phyloP scores from a whole-genome alignment of 1,140 invertebrate genomes.

The Heliconius melpomene region DNA sequence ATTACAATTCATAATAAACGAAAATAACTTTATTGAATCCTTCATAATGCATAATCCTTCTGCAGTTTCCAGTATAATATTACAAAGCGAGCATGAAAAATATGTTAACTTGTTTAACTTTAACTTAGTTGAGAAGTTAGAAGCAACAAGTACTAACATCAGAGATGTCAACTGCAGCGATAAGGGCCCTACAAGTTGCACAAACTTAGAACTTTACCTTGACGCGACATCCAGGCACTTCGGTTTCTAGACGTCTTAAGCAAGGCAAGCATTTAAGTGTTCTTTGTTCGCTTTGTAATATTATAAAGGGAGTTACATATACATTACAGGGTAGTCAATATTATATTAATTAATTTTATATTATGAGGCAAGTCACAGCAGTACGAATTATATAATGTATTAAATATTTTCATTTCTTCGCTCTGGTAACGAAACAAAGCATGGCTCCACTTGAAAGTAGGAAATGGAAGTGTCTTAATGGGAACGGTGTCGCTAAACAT shows the following conservation, averaged over 20 bases:
- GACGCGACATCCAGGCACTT: constrained; percentile 11
- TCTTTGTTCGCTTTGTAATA: neutral
- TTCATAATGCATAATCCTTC: too few relatives aligned
- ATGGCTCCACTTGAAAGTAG: too few relatives aligned
- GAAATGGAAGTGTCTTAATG: too few relatives aligned
- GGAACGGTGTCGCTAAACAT: too few relatives aligned
- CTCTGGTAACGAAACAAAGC: too few relatives aligned
- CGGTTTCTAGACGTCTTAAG: constrained; percentile 5
- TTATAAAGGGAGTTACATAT: neutral
- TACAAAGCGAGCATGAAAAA: neutral
- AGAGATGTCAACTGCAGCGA: constrained; percentile 6
- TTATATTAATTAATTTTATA: too few relatives aligned
- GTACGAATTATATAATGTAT: too few relatives aligned
- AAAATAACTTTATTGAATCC: too few relatives aligned
- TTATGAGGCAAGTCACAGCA: too few relatives aligned
- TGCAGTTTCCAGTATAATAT: neutral
- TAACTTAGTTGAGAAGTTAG: neutral
- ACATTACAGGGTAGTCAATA: too few relatives aligned
- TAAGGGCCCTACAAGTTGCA: constrained; percentile 7
- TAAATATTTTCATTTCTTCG: too few relatives aligned
- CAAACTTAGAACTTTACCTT: constrained; percentile 17
- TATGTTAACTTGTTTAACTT: neutral
- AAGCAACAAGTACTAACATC: constrained; percentile 19
- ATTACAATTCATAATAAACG: too few relatives aligned
- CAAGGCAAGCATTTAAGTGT: neutral